Conservation (phyloP, 2,888 invertebrate genomes). For the Hololepta plana region DNA sequence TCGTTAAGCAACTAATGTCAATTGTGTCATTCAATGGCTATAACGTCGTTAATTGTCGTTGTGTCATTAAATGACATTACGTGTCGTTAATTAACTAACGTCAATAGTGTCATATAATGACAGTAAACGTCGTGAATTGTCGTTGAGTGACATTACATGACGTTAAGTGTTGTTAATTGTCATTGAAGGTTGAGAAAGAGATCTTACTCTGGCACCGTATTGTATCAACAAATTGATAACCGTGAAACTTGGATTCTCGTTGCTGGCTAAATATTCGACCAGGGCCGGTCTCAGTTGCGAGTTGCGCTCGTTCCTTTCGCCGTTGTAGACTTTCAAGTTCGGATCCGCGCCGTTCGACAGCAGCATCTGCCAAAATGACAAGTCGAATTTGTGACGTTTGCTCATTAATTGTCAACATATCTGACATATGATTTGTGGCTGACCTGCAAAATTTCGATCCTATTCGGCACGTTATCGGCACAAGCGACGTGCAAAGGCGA, state of each 20-base stretch:
- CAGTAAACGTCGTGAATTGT: too few species aligned
- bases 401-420: not conserved
- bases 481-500: conserved; percentile 69
- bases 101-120: too few species aligned
- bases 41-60: too few species aligned
- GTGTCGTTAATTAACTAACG: too few species aligned
- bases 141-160: too few species aligned
- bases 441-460: conserved; percentile 27
- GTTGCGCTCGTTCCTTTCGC: conserved; percentile 41
- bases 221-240: conserved; percentile 51
- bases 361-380: conserved; percentile 32
- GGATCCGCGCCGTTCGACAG: conserved; percentile 56
- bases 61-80: too few species aligned
- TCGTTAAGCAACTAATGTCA: too few species aligned
- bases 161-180: too few species aligned
- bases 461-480: conserved; percentile 57
- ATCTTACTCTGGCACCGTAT: conserved; percentile 54
- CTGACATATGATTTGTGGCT: conserved; percentile 5
- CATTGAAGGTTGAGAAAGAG: too few species aligned
- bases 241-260: conserved; percentile 44
- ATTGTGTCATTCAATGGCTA: too few species aligned
- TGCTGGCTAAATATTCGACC: conserved; percentile 66
- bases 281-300: conserved; percentile 55
- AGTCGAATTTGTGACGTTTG: not conserved
- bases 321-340: conserved; percentile 51